Evolutionary conservation across 2,888 invertebrate species (phyloP), one percentile per base, ranked within the genome.

Genomic region (Melanargia galathea): DNA sequence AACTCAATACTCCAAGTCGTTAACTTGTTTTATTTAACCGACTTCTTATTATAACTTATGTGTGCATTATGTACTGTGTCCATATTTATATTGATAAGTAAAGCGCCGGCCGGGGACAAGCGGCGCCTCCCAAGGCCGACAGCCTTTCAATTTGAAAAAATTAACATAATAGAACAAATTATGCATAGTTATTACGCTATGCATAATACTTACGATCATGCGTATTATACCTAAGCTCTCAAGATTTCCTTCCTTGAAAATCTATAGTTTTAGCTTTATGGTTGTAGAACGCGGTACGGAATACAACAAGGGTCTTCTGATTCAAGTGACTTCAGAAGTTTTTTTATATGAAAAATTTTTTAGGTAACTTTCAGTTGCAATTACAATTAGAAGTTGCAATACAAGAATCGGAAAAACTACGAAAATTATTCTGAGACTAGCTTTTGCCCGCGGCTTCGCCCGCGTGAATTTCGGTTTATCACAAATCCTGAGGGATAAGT

Each of bases 121-220:
- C 73, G 80, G 82, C 82, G 82, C 83, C 84, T 76, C 70, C 73
- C 87, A 87, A 89, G 90, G 90, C 73, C 87, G 75, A 69, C 82
- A 70, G 83, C 87, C 86, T 88, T 87, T 88, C 87, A 81, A 85
- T 78, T 82, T 74, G 69, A 68, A 73, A 73, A 73, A 78, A 84
- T 86, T 87, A 83, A 79, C 86, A 86, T 87, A 84, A 81, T 82
- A 79, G 78, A 80, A 82, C 78, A 80, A 79, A 82, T 79, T 79
- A 80, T 76, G 77, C 72, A 76, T 77, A 73, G 59, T 62, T 69
- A 69, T 13, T 60, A 62, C 60, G 33, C 24, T 63, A 61, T 56
- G 63, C 54, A 54, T 43, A 46, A 51, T 24, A 13, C 7, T 5
- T 43, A 43, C 16, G 38, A 45, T 11, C 45, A 40, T 60, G 40